Evolutionary conservation across 1,140 invertebrate genomes (phyloP).

Genomic region (Cydia amplana): DNA sequence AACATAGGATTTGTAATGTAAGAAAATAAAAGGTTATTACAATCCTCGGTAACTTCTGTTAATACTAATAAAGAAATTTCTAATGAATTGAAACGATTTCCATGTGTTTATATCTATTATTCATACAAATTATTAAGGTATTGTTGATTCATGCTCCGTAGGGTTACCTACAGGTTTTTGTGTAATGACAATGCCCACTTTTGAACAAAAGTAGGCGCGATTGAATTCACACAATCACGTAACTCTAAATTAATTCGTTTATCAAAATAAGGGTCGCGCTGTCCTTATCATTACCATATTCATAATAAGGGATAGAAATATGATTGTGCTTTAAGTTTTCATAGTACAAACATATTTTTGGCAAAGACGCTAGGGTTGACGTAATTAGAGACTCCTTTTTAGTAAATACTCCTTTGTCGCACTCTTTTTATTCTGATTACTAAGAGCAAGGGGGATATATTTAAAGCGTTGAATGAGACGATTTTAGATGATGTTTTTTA

Average conservation of each 20-base stretch:
- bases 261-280: not conserved
- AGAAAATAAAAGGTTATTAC: too few species aligned
- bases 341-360: not conserved
- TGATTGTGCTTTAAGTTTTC: not conserved
- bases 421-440: not conserved
- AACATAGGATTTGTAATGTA: not conserved
- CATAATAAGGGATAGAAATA: not conserved
- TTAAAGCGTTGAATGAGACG: not conserved
- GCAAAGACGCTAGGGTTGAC: not conserved
- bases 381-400: not conserved
- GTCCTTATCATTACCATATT: not conserved
- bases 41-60: too few species aligned
- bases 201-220: not conserved
- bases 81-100: too few species aligned
- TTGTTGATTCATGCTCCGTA: not conserved
- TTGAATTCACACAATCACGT: not conserved
- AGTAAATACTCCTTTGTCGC: not conserved
- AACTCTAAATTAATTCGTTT: too few species aligned
- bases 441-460: conserved; percentile 11
- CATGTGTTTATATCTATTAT: too few species aligned
- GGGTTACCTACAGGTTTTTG: conserved; percentile 5
- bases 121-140: not conserved
- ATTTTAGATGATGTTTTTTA: too few species aligned
- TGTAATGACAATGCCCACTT: conserved; percentile 6
- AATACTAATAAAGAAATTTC: too few species aligned